Conservation (phyloP, 2,113 vertebrate genomes). For the Camelus dromedarius region DNA sequence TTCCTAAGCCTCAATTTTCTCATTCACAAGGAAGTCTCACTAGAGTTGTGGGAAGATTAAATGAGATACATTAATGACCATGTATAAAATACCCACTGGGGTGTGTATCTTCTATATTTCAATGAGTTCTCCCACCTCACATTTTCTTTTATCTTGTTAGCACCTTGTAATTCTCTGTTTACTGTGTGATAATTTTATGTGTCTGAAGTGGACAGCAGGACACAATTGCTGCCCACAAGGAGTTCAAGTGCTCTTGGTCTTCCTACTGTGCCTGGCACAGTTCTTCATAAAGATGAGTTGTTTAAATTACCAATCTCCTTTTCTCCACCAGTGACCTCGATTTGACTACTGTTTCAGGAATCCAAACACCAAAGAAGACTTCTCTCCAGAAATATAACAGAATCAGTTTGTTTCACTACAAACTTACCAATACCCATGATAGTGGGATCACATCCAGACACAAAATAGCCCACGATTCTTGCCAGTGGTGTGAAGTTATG, state of each 20-base stretch:
- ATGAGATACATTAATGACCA: not conserved
- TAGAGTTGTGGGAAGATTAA: not conserved
- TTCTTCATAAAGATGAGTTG: not conserved
- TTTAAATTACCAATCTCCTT: not conserved
- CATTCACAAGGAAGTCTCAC: not conserved
- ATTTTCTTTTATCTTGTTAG: not conserved
- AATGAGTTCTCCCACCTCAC: not conserved
- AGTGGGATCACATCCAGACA: conserved; percentile 95
- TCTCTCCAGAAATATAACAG: not conserved
- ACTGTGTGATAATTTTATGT: not conserved
- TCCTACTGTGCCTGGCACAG: not conserved
- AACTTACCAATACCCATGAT: conserved; percentile 99
- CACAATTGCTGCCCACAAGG: not conserved
- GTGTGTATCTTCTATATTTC: not conserved
- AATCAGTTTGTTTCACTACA: not conserved
- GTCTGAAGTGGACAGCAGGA: not conserved
- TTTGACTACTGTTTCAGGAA: not conserved
- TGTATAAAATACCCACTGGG: not conserved
- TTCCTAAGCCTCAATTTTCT: not conserved
- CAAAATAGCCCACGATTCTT: conserved; percentile 95
- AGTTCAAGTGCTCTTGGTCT: not conserved
- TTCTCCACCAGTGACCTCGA: not conserved
- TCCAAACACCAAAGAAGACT: not conserved
- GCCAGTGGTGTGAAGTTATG: conserved; percentile 95
- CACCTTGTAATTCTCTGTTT: not conserved